A percentile compares a stretch with the other conserved stretches of the same genome.
phyloP scores from a whole-genome alignment of 1,140 invertebrate genomes.

The Trachymyrmex cornetzi region DNA sequence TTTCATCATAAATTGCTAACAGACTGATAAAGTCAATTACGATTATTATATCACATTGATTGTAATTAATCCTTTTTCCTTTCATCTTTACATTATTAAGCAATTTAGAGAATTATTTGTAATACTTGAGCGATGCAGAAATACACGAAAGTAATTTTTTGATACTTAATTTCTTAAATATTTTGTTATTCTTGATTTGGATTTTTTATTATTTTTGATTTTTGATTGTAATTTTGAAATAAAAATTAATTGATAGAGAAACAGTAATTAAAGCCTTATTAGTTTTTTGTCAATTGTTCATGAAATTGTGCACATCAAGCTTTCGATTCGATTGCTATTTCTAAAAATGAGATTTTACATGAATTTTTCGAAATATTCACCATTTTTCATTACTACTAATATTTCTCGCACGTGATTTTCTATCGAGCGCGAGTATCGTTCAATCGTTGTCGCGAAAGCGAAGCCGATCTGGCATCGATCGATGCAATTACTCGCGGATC shows the following conservation, averaged over 20 bases:
- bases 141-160: background rate
- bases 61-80: background rate
- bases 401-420: background rate
- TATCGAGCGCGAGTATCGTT: constrained; percentile 11
- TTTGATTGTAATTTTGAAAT: background rate
- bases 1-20: background rate
- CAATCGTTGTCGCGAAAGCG: constrained; percentile 38
- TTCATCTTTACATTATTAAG: background rate
- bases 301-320: background rate
- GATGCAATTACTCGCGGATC: constrained; percentile 70
- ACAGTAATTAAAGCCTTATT: background rate
- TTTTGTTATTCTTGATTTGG: background rate
- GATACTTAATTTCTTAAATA: background rate
- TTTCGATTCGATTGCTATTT: background rate
- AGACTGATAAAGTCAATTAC: background rate
- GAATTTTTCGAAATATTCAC: background rate
- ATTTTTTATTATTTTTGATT: background rate
- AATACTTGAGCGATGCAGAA: background rate
- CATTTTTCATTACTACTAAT: background rate
- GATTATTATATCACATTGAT: background rate
- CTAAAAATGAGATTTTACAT: background rate
- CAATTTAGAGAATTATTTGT: constrained; percentile 4
- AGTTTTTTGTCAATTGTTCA: background rate
- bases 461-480: constrained; percentile 66
- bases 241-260: background rate